Evolutionary conservation across 1,140 invertebrate genomes (phyloP).

Genomic region (Glomeris maerens): DNA sequence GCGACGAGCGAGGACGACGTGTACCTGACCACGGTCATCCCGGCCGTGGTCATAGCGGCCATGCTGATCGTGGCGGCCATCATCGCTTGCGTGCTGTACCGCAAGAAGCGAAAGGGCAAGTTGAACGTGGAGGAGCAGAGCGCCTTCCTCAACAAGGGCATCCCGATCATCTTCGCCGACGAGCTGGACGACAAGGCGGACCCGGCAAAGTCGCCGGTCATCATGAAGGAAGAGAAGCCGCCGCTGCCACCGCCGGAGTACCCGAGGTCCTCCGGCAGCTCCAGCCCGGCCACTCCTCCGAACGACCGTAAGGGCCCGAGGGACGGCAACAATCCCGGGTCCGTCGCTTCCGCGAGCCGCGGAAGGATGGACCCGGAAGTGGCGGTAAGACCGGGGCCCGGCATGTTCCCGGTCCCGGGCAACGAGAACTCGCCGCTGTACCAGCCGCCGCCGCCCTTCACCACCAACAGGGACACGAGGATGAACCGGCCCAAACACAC

Average conservation of each 20-base stretch:
- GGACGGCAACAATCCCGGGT: constrained; percentile 21
- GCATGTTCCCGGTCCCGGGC: constrained; percentile 1
- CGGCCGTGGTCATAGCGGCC: constrained; percentile 69
- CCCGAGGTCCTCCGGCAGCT: constrained; percentile 38
- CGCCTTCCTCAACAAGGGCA: constrained; percentile 69
- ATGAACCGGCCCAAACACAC: constrained; percentile 55
- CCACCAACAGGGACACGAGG: constrained; percentile 45
- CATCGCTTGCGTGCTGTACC: constrained; percentile 75
- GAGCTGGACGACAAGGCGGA: constrained; percentile 81
- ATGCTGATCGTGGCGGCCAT: constrained; percentile 75
- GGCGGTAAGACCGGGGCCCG: constrained; percentile 11
- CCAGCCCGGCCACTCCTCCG: constrained; percentile 38
- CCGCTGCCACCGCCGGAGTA: constrained; percentile 64
- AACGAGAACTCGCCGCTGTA: constrained; percentile 40
- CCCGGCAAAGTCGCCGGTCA: constrained; percentile 75
- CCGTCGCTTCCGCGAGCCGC: constrained; percentile 30
- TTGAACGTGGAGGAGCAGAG: constrained; percentile 49
- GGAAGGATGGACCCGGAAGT: neutral
- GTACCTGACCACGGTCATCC: constrained; percentile 76
- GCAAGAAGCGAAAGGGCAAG: constrained; percentile 63
- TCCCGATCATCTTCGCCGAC: constrained; percentile 83
- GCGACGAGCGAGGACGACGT: constrained; percentile 49
- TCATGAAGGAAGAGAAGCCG: constrained; percentile 83
- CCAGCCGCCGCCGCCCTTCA: constrained; percentile 64
- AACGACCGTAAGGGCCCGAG: constrained; percentile 24